These are phyloP conservation scores for Pyrgilauda ruficollis DNA, from an alignment of 2,113 vertebrate species.

Conservation along the genomic window DNA sequence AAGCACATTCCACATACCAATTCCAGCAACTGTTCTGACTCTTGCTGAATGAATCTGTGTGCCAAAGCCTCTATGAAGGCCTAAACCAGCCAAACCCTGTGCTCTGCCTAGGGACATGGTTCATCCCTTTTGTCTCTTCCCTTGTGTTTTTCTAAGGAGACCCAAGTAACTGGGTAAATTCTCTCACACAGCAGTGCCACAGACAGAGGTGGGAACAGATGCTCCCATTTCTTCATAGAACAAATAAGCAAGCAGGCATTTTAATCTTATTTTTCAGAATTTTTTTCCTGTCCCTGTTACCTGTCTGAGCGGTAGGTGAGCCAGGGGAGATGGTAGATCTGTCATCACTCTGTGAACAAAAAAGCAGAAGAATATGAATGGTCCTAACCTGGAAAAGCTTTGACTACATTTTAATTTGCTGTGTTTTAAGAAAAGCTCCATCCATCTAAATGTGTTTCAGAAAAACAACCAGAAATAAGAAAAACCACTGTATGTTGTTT, in stretches of 20 bases:
- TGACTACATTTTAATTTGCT: background rate
- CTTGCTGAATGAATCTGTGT: background rate
- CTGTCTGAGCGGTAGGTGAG: conserved; percentile 75
- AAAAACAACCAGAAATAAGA: background rate
- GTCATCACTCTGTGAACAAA: conserved; percentile 83
- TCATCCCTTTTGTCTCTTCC: background rate
- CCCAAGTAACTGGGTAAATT: background rate
- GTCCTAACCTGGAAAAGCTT: background rate
- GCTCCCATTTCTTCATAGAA: background rate
- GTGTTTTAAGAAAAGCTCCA: background rate
- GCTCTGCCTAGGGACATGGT: background rate
- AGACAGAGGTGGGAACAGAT: background rate
- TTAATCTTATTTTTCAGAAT: background rate
- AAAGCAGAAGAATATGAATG: conserved; percentile 7
- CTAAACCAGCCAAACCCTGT: background rate
- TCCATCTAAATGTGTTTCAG: background rate
- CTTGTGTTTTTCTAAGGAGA: background rate
- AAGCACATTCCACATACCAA: conserved; percentile 35
- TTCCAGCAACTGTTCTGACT: conserved; percentile 41
- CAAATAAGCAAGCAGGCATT: background rate
- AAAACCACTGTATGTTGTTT: background rate
- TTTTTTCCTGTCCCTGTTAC: conserved; percentile 67
- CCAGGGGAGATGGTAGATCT: conserved; percentile 76
- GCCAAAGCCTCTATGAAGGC: background rate
- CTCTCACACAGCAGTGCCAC: background rate